These are phyloP conservation scores for Xanthorhoe designata DNA, from an alignment of 2,888 invertebrate genomes.

Conservation along the genomic window DNA sequence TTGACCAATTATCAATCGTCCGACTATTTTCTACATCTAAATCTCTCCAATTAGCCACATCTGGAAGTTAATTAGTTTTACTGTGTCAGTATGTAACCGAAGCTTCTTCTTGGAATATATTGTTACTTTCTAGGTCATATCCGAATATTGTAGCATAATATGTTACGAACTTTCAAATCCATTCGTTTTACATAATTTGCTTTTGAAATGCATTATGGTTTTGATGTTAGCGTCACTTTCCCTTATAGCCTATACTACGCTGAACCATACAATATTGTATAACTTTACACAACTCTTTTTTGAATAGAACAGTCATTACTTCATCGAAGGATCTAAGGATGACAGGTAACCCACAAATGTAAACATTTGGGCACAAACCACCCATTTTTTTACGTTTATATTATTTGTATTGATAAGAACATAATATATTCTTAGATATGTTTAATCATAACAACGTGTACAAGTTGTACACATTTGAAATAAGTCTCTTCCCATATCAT, in stretches of 20 bases:
- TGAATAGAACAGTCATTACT: too few relatives aligned
- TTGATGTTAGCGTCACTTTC: conserved; percentile 11
- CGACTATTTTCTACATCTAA: background rate
- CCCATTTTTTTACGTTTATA: too few relatives aligned
- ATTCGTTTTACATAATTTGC: conserved; percentile 24
- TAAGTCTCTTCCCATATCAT: conserved; percentile 1
- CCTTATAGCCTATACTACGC: background rate
- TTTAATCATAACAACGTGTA: background rate
- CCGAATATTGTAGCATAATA: conserved; percentile 26
- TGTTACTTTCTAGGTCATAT: conserved; percentile 29
- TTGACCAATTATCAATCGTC: background rate
- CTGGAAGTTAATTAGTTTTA: conserved; percentile 4
- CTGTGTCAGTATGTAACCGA: conserved; percentile 8
- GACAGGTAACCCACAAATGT: too few relatives aligned
- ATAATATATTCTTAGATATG: too few relatives aligned
- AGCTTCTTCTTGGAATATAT: conserved; percentile 1
- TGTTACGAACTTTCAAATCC: conserved; percentile 24
- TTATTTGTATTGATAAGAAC: too few relatives aligned
- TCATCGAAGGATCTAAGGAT: too few relatives aligned
- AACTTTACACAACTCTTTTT: background rate
- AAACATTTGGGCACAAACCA: too few relatives aligned
- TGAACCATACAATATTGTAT: background rate
- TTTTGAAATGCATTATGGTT: conserved; percentile 4
- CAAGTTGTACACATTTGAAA: conserved; percentile 2
- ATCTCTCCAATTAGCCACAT: background rate